phyloP scores from a whole-genome alignment of 1,140 invertebrate species.

The Chironomus striatipennis region DNA sequence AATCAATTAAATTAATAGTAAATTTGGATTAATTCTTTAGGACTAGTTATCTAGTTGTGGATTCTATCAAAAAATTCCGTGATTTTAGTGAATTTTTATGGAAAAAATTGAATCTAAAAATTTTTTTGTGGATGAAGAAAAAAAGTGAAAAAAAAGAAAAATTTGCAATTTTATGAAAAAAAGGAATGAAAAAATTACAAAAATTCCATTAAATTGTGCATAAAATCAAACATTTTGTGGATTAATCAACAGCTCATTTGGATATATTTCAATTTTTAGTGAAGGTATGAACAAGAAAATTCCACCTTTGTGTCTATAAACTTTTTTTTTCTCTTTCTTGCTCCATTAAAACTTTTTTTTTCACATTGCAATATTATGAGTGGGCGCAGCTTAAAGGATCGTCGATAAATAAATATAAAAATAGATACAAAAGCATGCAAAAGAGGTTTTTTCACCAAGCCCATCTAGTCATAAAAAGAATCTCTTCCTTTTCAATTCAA shows the following conservation, averaged over 20 bases:
- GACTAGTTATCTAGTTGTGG: not conserved
- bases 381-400: conserved; percentile 10
- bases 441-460: not conserved
- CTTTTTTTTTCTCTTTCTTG: too few species aligned
- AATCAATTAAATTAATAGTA: conserved; percentile 21
- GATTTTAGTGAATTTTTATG: not conserved
- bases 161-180: not conserved
- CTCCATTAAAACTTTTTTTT: not conserved
- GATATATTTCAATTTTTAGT: not conserved
- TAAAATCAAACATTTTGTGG: too few species aligned
- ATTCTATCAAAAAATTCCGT: not conserved
- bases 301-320: not conserved
- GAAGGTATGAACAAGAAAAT: not conserved
- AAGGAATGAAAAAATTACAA: too few species aligned
- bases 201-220: too few species aligned
- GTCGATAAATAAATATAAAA: conserved; percentile 3
- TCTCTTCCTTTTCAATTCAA: not conserved
- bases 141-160: not conserved
- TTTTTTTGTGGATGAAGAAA: not conserved
- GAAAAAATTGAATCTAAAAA: not conserved
- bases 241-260: too few species aligned
- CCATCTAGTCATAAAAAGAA: not conserved
- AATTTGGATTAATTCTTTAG: not conserved
- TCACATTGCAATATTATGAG: not conserved
- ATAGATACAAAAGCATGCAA: not conserved